Base-by-base conservation (phyloP, 1,140 invertebrate species). In the Drosophila pandora region DNA sequence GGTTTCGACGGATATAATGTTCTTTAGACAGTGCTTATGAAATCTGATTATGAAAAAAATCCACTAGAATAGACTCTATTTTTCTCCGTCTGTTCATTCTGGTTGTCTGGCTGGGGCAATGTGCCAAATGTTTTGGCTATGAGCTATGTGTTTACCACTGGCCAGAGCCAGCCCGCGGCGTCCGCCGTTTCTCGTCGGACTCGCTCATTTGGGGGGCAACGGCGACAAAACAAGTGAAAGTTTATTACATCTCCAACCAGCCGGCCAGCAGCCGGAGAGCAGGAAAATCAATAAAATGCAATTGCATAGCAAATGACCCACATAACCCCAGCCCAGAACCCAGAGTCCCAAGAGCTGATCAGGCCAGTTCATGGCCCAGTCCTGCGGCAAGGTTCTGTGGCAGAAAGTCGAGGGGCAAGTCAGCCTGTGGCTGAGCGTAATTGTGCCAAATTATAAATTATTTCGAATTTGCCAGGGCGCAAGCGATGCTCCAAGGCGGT, bases 371-470 rank as follows among this genome's bases (percentile, higher is more conserved):
- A 68, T 68, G 65, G 65, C 49, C 50, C 37, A 30, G 30, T 28
- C 45, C 54, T 60, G 69, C 53, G 58, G 68, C 60, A 53, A 61
- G 59, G 41, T 57, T 52, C 41, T 37, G 32, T 30, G 50, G 45
- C 53, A 39, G 57, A 48, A 68, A 41, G 41, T n/a, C 39, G 54
- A 67, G 54, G 45, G 50, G 72, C 56, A 48, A 58, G 63, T 48
- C 41, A 49, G 64, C 74, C 74, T 78, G 81, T 52, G 76, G 73
- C 77, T 75, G 74, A 64, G 58, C 64, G 78, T 87, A 85, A 81
- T 85, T 87, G 82, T 87, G 77, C 77, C 82, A 87, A 87, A 85
- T 85, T 85, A 85, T 85, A 87, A 87, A 85, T 85, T 85, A 85
- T 85, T 85, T 85, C 69, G 82, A 60, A 75, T 87, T 85, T 78